A percentile compares a stretch with the other conserved stretches of the same genome.
Conservation (phyloP, 2,797 vertebrate species). For the Triplophysa bombifrons region DNA sequence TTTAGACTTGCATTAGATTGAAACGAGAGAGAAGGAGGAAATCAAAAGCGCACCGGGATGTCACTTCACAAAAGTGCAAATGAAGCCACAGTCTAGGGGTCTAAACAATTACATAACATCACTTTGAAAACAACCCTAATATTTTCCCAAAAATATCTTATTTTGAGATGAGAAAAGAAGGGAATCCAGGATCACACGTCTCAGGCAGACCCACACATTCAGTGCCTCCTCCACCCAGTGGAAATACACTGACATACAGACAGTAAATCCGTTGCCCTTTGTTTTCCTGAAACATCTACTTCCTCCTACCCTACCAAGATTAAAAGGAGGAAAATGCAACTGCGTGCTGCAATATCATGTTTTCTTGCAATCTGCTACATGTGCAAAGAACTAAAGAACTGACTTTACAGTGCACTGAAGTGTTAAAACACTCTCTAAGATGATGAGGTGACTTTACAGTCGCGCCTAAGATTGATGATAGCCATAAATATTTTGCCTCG, state of each 20-base stretch:
- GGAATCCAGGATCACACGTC: conserved; percentile 28
- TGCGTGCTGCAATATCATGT: conserved; percentile 18
- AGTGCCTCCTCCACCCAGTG: conserved; percentile 23
- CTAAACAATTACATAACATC: conserved; percentile 4
- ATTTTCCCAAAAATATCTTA: neutral
- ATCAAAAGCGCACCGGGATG: neutral
- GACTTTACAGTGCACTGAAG: conserved; percentile 3
- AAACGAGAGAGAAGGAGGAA: neutral
- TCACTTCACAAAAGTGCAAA: neutral
- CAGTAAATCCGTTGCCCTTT: conserved; percentile 37
- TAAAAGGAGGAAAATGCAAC: neutral
- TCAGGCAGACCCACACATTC: conserved; percentile 36
- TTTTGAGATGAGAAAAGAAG: conserved; percentile 28
- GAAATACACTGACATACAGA: conserved; percentile 20
- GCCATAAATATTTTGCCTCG: conserved; percentile 45
- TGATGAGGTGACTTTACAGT: conserved; percentile 47
- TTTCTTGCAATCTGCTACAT: conserved; percentile 17
- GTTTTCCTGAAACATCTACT: conserved; percentile 19
- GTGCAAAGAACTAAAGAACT: conserved; percentile 24
- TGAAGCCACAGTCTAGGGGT: neutral
- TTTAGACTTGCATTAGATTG: neutral
- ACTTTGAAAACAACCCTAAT: conserved; percentile 1
- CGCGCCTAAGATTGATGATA: conserved; percentile 45
- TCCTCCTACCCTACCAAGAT: conserved; percentile 25
- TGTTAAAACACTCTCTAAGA: conserved; percentile 40